Evolutionary conservation across 2,113 vertebrate genomes (phyloP).

Genomic region (Rhinolophus ferrumequinum): DNA sequence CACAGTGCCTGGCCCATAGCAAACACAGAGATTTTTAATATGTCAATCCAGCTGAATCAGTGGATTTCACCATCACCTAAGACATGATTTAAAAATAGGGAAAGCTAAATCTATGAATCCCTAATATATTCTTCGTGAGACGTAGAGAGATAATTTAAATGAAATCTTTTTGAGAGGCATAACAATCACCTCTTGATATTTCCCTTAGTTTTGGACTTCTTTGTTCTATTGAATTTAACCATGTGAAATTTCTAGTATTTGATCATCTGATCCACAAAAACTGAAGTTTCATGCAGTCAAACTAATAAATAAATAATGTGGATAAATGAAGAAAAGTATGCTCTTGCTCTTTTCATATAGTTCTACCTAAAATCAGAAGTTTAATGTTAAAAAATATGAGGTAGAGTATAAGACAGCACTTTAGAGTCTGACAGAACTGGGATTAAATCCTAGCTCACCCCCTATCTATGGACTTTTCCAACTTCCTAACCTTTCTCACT

Average conservation of each 20-base stretch:
- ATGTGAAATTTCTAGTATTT: neutral
- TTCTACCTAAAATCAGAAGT: neutral
- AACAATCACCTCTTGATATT: neutral
- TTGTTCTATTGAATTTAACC: neutral
- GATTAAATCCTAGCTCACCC: neutral
- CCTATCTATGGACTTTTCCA: neutral
- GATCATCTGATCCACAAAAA: neutral
- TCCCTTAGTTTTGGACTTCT: neutral
- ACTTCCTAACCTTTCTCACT: neutral
- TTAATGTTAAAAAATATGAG: neutral
- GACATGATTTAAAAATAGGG: neutral
- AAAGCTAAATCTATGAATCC: neutral
- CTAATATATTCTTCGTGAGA: neutral
- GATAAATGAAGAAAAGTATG: neutral
- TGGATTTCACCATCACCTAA: neutral
- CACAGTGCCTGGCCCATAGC: neutral
- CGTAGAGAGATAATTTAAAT: neutral
- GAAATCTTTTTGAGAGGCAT: neutral
- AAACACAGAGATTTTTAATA: neutral
- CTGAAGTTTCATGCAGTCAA: neutral
- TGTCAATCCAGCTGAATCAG: neutral
- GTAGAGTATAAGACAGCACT: neutral
- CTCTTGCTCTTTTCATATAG: neutral
- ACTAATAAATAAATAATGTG: neutral
- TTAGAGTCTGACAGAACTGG: neutral